Conservation (phyloP, 2,113 vertebrate species). For the Pluvialis apricaria region DNA sequence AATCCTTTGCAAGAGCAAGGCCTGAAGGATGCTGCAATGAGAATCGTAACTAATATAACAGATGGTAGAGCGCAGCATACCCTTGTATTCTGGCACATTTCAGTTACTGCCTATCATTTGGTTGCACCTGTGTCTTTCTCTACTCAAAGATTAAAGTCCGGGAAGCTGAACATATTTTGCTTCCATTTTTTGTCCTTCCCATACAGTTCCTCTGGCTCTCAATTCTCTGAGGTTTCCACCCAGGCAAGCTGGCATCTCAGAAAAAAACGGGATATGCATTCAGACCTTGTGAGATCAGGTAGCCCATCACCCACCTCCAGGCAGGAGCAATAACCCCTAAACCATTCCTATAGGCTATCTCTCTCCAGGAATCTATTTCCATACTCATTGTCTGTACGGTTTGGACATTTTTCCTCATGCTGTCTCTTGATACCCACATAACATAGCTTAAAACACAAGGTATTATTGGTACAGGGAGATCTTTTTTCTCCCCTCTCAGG, state of each 20-base stretch:
- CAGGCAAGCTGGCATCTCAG: conserved; percentile 12
- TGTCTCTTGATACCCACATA: not conserved
- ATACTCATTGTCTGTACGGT: not conserved
- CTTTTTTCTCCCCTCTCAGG: not conserved
- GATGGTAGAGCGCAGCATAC: conserved; percentile 23
- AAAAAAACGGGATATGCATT: not conserved
- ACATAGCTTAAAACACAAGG: not conserved
- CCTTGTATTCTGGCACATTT: conserved; percentile 1
- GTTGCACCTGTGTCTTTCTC: conserved; percentile 44
- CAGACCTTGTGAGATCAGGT: not conserved
- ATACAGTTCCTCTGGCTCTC: not conserved
- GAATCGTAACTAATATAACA: not conserved
- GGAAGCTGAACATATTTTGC: conserved; percentile 59
- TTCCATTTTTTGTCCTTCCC: conserved; percentile 47
- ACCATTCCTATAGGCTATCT: not conserved
- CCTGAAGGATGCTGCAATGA: conserved; percentile 5
- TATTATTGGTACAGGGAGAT: not conserved
- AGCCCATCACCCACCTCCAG: not conserved
- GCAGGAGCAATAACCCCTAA: not conserved
- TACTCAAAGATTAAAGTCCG: conserved; percentile 50
- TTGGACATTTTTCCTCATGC: not conserved
- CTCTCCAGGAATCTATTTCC: not conserved
- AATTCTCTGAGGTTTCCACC: not conserved
- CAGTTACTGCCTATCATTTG: conserved; percentile 26
- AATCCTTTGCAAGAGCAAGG: conserved; percentile 12